Evolutionary conservation across 2,888 invertebrate species (phyloP).

Genomic region (Rhimphoctona megacephalus): DNA sequence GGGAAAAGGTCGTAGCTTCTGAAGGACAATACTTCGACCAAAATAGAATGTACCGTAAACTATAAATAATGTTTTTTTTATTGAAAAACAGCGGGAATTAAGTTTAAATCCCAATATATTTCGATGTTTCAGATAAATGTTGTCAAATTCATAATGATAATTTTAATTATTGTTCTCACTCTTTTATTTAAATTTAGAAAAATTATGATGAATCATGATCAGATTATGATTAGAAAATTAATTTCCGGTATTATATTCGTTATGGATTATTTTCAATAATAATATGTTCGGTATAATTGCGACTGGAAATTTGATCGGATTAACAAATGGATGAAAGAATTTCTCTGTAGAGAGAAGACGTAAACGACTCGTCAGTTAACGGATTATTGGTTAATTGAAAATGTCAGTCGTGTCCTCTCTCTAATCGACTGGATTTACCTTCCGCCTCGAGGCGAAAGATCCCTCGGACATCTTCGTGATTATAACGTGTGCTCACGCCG

Average conservation of each 20-base stretch:
- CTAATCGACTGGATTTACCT: constrained; percentile 58
- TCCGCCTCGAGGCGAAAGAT: constrained; percentile 60
- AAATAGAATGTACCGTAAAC: too few species aligned
- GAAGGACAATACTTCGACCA: too few species aligned
- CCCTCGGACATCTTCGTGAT: constrained; percentile 59
- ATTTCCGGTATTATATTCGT: constrained; percentile 9
- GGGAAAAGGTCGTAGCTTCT: too few species aligned
- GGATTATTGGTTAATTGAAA: constrained; percentile 69
- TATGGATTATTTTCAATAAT: constrained; percentile 14
- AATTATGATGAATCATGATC: background rate
- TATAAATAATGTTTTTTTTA: too few species aligned
- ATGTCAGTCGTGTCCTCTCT: constrained; percentile 57
- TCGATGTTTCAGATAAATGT: background rate
- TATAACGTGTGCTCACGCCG: constrained; percentile 65
- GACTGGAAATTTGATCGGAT: constrained; percentile 58
- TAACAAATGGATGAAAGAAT: constrained; percentile 42
- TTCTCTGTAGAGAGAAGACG: background rate
- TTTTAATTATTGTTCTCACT: background rate
- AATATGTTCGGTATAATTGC: constrained; percentile 10
- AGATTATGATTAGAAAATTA: background rate
- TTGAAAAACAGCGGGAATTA: too few species aligned
- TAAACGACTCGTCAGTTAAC: constrained; percentile 54
- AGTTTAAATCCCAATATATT: too few species aligned
- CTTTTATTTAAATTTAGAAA: background rate
- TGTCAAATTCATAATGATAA: background rate